phyloP scores from a whole-genome alignment of 2,113 vertebrate genomes.

The Eulacestoma nigropectus region DNA sequence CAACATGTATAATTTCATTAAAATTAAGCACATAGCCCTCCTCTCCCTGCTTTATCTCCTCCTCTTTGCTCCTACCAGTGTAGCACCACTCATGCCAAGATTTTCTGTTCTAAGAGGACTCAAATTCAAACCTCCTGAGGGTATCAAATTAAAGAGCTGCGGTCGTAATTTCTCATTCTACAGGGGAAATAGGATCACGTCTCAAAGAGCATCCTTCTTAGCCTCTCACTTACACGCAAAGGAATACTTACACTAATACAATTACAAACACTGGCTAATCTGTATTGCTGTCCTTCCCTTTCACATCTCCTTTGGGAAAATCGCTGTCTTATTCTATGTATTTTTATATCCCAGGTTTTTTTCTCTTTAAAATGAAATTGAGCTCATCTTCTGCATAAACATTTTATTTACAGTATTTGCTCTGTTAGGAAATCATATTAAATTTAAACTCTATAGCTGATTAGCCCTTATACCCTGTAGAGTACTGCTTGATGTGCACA shows the following conservation, averaged over 20 bases:
- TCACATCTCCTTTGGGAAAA: not conserved
- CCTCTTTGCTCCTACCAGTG: not conserved
- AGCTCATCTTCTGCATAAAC: constrained; percentile 4
- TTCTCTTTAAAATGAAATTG: not conserved
- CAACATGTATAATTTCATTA: not conserved
- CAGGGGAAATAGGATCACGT: not conserved
- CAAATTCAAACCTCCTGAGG: not conserved
- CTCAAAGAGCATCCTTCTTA: not conserved
- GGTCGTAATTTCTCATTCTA: not conserved
- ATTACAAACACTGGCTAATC: not conserved
- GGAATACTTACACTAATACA: not conserved
- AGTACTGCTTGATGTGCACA: not conserved
- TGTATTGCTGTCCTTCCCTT: not conserved
- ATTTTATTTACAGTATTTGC: not conserved
- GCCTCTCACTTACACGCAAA: not conserved
- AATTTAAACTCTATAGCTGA: not conserved
- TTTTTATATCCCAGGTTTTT: not conserved
- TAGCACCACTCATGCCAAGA: not conserved
- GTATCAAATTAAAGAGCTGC: not conserved
- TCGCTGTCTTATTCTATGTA: not conserved
- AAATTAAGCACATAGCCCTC: not conserved
- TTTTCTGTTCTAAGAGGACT: not conserved
- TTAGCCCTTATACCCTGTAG: not conserved
- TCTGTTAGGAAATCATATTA: not conserved
- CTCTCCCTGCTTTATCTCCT: not conserved